Conservation (phyloP, 1,140 invertebrate genomes). For the Sycophila sp. region DNA sequence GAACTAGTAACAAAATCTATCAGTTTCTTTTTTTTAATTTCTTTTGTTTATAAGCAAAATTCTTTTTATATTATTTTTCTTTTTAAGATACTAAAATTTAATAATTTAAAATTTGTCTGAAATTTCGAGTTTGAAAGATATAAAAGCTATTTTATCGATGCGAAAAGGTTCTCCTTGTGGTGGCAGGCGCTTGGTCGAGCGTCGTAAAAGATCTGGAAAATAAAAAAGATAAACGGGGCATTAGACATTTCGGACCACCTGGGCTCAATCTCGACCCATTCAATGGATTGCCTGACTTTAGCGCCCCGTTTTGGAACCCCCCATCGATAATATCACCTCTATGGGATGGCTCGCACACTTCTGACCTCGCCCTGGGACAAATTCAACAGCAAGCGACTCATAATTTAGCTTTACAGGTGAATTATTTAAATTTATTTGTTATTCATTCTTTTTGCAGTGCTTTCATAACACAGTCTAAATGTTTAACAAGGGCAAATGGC, state of each 20-base stretch:
- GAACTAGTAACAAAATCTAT: too few relatives aligned
- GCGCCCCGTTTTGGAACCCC: constrained; percentile 48
- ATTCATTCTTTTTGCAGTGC: too few relatives aligned
- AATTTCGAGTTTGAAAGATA: too few relatives aligned
- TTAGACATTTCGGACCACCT: constrained; percentile 49
- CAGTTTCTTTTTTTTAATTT: too few relatives aligned
- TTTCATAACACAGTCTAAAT: too few relatives aligned
- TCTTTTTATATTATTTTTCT: too few relatives aligned
- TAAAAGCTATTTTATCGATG: too few relatives aligned
- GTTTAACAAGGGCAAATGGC: too few relatives aligned
- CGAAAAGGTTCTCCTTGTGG: constrained; percentile 31
- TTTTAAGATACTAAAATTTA: too few relatives aligned
- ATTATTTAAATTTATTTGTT: neutral
- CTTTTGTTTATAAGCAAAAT: too few relatives aligned
- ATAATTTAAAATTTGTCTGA: too few relatives aligned
- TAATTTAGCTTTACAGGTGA: constrained; percentile 61
- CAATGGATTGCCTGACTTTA: constrained; percentile 46
- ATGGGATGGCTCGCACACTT: constrained; percentile 47
- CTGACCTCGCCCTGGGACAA: constrained; percentile 57
- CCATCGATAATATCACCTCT: constrained; percentile 35
- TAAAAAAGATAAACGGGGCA: constrained; percentile 58
- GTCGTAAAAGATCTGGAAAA: too few relatives aligned
- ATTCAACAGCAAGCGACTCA: constrained; percentile 60
- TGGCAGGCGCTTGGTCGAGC: constrained; percentile 40
- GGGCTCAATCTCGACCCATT: constrained; percentile 53